Evolutionary conservation across 2,113 vertebrate species (phyloP).

Genomic region (Theristicus caerulescens): DNA sequence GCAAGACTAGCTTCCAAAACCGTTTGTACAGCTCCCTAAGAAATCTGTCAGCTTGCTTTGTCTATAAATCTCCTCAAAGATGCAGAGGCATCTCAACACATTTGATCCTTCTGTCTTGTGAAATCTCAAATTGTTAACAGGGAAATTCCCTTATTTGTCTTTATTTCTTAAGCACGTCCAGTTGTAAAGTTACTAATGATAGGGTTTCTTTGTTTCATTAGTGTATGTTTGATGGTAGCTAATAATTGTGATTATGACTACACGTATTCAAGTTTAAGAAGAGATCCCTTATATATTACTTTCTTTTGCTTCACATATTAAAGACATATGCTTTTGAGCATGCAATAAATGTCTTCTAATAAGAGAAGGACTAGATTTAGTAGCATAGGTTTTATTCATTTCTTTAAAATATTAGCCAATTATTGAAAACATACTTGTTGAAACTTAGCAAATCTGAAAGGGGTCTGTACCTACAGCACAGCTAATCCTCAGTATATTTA

Average conservation of each 20-base stretch:
- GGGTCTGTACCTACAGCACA: neutral
- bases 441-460: neutral
- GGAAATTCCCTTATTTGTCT: neutral
- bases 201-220: neutral
- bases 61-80: neutral
- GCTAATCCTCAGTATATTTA: neutral
- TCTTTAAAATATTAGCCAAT: neutral
- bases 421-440: slow-evolving; percentile 1
- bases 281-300: neutral
- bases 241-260: neutral
- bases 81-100: fast-evolving
- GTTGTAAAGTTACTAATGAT: neutral
- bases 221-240: neutral
- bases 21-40: neutral
- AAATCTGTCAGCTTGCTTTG: neutral
- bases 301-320: neutral
- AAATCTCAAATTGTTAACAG: neutral
- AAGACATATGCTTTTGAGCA: neutral
- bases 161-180: neutral
- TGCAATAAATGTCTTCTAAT: neutral
- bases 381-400: neutral
- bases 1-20: neutral
- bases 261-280: neutral
- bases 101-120: neutral
- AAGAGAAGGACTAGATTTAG: neutral